These are phyloP conservation scores for Anas georgica DNA, from an alignment of 2,797 vertebrate species.

Conservation along the genomic window DNA sequence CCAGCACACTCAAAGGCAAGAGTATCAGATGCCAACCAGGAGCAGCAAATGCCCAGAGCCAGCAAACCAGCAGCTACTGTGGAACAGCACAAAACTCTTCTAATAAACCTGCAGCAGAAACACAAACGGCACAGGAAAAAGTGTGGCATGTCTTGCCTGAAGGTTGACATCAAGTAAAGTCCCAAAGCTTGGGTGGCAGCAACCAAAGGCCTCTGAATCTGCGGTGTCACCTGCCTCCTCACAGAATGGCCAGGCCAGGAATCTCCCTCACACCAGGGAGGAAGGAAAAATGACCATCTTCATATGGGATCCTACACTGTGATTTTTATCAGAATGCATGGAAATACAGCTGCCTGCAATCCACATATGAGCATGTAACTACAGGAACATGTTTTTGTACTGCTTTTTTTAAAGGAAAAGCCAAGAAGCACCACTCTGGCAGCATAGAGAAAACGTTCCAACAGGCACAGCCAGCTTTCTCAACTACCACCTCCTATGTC, in stretches of 20 bases:
- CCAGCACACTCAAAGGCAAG: neutral
- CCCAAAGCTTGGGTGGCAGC: neutral
- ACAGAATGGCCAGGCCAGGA: neutral
- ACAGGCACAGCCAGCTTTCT: neutral
- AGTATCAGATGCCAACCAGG: rapidly evolving
- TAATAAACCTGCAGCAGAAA: neutral
- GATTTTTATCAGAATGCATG: neutral
- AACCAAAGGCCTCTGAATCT: neutral
- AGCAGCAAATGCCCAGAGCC: neutral
- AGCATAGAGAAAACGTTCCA: too few relatives aligned
- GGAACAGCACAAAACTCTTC: neutral
- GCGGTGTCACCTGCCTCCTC: neutral
- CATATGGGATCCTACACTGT: neutral
- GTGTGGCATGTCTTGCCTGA: neutral
- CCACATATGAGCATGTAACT: neutral
- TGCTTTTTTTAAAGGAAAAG: neutral
- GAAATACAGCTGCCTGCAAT: neutral
- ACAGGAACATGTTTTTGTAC: neutral
- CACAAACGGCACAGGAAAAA: neutral
- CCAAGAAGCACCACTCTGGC: neutral
- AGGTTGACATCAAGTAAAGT: neutral
- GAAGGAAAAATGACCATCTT: neutral
- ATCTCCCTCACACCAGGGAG: neutral
- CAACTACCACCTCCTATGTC: neutral
- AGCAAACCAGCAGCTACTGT: neutral